Evolutionary conservation across 2,888 invertebrate genomes (phyloP), one percentile per base, ranked within the genome.

Genomic region (Caenorhabditis sp.): DNA sequence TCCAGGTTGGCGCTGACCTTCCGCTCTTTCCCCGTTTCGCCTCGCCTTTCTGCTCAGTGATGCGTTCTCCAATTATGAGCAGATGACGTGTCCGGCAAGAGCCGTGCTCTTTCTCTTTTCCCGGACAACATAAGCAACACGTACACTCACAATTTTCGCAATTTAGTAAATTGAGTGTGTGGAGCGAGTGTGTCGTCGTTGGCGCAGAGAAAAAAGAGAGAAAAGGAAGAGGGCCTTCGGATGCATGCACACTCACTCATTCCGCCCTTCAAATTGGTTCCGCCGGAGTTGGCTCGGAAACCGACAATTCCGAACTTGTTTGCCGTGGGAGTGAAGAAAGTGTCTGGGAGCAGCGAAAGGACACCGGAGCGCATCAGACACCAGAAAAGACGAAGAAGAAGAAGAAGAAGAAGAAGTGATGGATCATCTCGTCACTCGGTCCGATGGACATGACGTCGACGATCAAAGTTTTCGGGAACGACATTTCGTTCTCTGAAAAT

Each of bases 161-260:
- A 65, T 65, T 66, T 58, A 56, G 39, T 66, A 66, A 66, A 66
- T 66, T 66, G 66, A 66, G 66, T 66, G 66, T 41, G 65, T 4
- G 65, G 48, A 63, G 62, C 30, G 17, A 39, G 20, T 24, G 45
- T n/a, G n/a, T n/a, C n/a, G n/a, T n/a, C n/a, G n/a, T n/a, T n/a
- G n/a, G n/a, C n/a, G n/a, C n/a, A 45, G 30, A 48, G 24, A 27
- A 45, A 46, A 24, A 46, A 11, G 46, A 26, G 26, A 26, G 26
- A 13, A 26, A 2, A 9, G n/a, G 26, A 2, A 24, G 26, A 46
- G 22, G 30, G 30, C 30, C 6, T 5, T 9, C 30, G 35, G 9
- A 35, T 2, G 35, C 26, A 35, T 35, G 20, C 35, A 17, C 58
- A 32, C 27, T 56, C 30, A 41, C 37, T 26, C 58, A 32, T 32